These are phyloP conservation scores for Synergus umbraculus DNA, from an alignment of 2,888 invertebrate species.

Conservation along the genomic window DNA sequence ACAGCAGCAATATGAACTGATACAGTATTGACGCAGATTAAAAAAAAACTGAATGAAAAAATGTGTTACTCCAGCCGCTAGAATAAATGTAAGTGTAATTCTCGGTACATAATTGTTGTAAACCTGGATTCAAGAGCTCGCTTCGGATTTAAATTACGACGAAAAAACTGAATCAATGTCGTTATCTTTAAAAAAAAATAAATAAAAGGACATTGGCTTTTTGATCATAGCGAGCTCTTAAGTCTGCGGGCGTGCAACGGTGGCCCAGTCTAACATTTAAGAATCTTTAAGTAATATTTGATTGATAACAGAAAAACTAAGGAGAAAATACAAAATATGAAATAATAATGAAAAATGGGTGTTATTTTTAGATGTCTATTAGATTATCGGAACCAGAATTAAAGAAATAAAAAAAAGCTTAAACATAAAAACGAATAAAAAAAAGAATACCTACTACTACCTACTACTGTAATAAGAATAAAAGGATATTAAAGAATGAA, in stretches of 20 bases:
- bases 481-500: slow-evolving; percentile 63
- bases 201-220: slow-evolving; percentile 36
- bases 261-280: slow-evolving; percentile 68
- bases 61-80: slow-evolving; percentile 48
- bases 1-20: slow-evolving; percentile 75
- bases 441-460: slow-evolving; percentile 61
- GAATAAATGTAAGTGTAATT: slow-evolving; percentile 48
- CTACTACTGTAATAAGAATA: slow-evolving; percentile 65
- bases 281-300: slow-evolving; percentile 67
- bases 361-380: slow-evolving; percentile 78
- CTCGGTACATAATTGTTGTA: slow-evolving; percentile 49
- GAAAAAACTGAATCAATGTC: neutral
- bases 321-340: slow-evolving; percentile 69
- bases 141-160: slow-evolving; percentile 6
- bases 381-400: slow-evolving; percentile 75
- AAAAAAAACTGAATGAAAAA: slow-evolving; percentile 44
- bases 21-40: slow-evolving; percentile 66
- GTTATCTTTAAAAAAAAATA: neutral
- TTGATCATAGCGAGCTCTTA: slow-evolving; percentile 47
- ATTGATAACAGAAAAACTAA: slow-evolving; percentile 62
- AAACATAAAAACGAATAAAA: slow-evolving; percentile 57
- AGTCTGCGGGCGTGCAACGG: slow-evolving; percentile 57
- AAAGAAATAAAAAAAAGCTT: slow-evolving; percentile 75
- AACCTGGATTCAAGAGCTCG: slow-evolving; percentile 49
- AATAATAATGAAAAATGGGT: slow-evolving; percentile 75